phyloP scores from a whole-genome alignment of 2,888 invertebrate species.

The Caenorhabditis auriculariae region DNA sequence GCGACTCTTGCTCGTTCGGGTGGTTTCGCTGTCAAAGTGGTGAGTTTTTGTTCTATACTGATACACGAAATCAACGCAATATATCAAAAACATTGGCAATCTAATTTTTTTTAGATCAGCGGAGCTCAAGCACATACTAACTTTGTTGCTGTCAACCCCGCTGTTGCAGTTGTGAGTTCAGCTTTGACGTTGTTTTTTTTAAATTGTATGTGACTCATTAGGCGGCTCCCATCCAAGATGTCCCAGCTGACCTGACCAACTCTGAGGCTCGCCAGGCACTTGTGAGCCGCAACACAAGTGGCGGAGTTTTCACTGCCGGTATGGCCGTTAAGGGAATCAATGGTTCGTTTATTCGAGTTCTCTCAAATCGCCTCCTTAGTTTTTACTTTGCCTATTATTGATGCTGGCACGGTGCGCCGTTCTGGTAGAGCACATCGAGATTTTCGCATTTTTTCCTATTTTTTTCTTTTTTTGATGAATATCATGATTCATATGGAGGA shows the following conservation, averaged over 20 bases:
- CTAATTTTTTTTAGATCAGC: slow-evolving; percentile 34
- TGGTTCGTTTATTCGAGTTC: too few species aligned
- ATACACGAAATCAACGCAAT: neutral
- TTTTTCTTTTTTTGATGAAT: too few species aligned
- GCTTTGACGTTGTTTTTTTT: neutral
- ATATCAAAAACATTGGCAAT: neutral
- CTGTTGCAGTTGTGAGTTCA: slow-evolving; percentile 26
- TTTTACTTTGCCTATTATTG: too few species aligned
- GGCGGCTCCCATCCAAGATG: slow-evolving; percentile 31
- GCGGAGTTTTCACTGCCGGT: slow-evolving; percentile 37
- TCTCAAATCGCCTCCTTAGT: too few species aligned
- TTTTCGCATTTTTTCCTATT: too few species aligned
- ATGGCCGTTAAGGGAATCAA: slow-evolving; percentile 50
- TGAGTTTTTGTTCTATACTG: slow-evolving; percentile 14
- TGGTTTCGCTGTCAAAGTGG: slow-evolving; percentile 47
- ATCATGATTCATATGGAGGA: too few species aligned
- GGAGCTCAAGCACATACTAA: slow-evolving; percentile 39
- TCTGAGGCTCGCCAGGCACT: slow-evolving; percentile 36
- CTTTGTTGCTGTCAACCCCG: slow-evolving; percentile 36
- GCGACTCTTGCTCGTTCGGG: slow-evolving; percentile 50
- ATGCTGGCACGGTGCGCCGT: too few species aligned
- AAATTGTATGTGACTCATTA: slow-evolving; percentile 2
- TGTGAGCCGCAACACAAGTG: slow-evolving; percentile 26
- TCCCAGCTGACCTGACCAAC: slow-evolving; percentile 34
- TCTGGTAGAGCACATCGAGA: too few species aligned